A percentile compares a stretch with the other conserved stretches of the same genome.
phyloP scores from a whole-genome alignment of 2,113 vertebrate species.

The Pachypanchax playfairii region DNA sequence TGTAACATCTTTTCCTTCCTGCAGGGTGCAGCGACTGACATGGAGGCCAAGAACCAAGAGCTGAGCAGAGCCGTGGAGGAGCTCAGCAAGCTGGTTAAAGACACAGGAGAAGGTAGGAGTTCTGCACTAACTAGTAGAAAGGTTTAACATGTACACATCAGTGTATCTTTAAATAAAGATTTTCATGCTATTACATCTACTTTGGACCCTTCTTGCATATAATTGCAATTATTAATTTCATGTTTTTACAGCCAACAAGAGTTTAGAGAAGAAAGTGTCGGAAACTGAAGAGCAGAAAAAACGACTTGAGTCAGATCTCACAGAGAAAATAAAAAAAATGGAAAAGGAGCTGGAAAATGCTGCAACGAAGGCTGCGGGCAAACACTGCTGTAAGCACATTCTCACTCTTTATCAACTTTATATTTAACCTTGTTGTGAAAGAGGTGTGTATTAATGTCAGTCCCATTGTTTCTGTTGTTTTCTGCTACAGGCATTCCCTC shows the following conservation, averaged over 20 bases:
- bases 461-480: neutral
- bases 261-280: conserved; percentile 82
- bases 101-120: conserved; percentile 85
- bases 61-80: conserved; percentile 91
- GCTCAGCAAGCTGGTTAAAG: conserved; percentile 89
- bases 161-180: neutral
- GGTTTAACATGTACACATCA: neutral
- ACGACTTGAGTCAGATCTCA: conserved; percentile 84
- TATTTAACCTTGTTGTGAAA: conserved; percentile 1
- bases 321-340: conserved; percentile 87
- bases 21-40: conserved; percentile 89
- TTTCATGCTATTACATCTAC: neutral
- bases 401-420: neutral
- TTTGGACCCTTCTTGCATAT: neutral
- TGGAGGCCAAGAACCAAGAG: conserved; percentile 88
- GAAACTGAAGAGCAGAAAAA: conserved; percentile 82
- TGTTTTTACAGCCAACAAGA: conserved; percentile 83
- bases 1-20: conserved; percentile 2
- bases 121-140: neutral
- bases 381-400: conserved; percentile 86
- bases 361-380: conserved; percentile 85
- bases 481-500: conserved; percentile 76
- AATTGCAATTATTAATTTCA: conserved; percentile 2
- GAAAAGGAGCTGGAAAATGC: conserved; percentile 93
- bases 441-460: neutral